Percentiles rank a stretch among this genome's conserved stretches.
These are phyloP conservation scores for Tapirus terrestris DNA, from an alignment of 2,113 vertebrate species.

Conservation along the genomic window DNA sequence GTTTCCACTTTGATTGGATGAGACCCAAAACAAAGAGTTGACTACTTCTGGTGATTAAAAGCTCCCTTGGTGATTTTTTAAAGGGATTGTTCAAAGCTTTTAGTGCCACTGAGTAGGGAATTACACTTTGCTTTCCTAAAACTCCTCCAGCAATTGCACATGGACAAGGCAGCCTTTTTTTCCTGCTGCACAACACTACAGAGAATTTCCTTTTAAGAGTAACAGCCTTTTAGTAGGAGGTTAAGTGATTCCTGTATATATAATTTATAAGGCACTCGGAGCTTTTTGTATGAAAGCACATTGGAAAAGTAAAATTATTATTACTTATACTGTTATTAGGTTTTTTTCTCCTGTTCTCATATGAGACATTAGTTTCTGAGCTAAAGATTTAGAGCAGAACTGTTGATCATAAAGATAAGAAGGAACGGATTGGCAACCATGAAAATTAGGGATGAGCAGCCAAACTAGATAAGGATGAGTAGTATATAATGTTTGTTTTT, in stretches of 20 bases:
- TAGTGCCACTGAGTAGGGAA: constrained; percentile 65
- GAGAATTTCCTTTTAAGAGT: constrained; percentile 67
- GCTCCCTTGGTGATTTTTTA: constrained; percentile 76
- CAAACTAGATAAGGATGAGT: not conserved
- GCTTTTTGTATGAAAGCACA: constrained; percentile 66
- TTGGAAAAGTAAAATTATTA: constrained; percentile 73
- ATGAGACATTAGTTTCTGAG: constrained; percentile 38
- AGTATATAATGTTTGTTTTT: not conserved
- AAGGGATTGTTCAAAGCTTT: constrained; percentile 79
- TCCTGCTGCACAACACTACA: not conserved
- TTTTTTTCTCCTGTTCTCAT: constrained; percentile 8
- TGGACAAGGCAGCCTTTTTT: not conserved
- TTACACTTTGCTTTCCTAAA: constrained; percentile 66
- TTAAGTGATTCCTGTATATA: constrained; percentile 74
- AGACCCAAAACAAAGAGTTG: constrained; percentile 73
- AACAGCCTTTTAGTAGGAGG: constrained; percentile 70
- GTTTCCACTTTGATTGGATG: constrained; percentile 73
- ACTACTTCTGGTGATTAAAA: constrained; percentile 81
- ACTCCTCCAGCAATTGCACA: constrained; percentile 5
- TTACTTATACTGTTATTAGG: constrained; percentile 59
- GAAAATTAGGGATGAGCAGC: not conserved
- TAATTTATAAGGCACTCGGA: constrained; percentile 76
- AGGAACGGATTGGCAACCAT: not conserved
- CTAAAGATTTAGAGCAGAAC: constrained; percentile 5
- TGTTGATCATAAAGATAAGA: constrained; percentile 3